Conservation (phyloP, 2,113 vertebrate species). For the Stictonetta naevosa region DNA sequence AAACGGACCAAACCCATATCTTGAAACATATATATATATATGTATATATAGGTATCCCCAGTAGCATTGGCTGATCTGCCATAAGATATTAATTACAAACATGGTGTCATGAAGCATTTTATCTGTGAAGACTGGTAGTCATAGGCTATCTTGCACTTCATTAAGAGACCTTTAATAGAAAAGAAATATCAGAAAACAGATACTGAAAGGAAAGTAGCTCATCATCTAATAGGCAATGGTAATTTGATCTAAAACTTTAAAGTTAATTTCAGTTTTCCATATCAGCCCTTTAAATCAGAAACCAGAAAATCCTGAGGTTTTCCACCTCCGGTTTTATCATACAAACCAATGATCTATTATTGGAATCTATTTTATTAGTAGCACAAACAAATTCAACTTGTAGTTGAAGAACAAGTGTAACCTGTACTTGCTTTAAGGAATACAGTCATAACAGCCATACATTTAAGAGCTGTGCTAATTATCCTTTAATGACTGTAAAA, state of each 20-base stretch:
- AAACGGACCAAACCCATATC: background rate
- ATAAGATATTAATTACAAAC: background rate
- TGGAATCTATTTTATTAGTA: conserved; percentile 1
- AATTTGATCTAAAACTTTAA: conserved; percentile 2
- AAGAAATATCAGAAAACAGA: background rate
- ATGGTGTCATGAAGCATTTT: background rate
- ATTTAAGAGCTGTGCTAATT: background rate
- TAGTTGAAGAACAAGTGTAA: conserved; percentile 20
- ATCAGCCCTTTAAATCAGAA: conserved; percentile 1
- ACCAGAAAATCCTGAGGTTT: conserved; percentile 26
- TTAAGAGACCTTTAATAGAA: background rate
- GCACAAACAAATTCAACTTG: background rate
- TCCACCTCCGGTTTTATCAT: background rate
- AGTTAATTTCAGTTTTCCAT: background rate
- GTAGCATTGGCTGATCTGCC: background rate
- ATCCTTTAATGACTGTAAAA: background rate
- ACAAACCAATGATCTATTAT: background rate
- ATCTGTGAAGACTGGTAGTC: background rate
- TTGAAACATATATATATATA: background rate
- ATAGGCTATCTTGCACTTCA: background rate
- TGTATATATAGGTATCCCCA: background rate
- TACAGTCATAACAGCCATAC: background rate
- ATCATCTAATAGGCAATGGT: background rate
- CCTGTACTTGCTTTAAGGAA: conserved; percentile 3
- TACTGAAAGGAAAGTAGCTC: background rate